Evolutionary conservation across 2,888 invertebrate species (phyloP).

Genomic region (Torymus aiolomorphi): DNA sequence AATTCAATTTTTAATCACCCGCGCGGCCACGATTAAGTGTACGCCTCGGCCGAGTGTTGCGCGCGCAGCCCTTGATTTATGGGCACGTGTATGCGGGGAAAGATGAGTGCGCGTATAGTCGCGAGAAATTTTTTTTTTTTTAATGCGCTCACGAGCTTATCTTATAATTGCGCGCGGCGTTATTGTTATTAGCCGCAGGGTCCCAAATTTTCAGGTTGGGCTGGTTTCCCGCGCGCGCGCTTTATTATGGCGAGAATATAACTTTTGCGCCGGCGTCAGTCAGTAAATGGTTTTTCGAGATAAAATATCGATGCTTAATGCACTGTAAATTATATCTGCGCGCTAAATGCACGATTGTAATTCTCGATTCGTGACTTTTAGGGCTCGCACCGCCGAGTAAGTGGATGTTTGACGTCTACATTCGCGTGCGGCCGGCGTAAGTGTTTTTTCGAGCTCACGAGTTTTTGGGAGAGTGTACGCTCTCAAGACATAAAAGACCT

Average conservation of each 20-base stretch:
- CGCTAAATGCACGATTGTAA: conserved; percentile 38
- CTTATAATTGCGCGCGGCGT: conserved; percentile 40
- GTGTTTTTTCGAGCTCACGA: no score
- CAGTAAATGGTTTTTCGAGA: conserved; percentile 42
- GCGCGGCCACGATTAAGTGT: neutral
- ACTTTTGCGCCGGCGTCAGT: conserved; percentile 35
- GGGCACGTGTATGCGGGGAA: neutral
- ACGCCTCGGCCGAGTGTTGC: neutral
- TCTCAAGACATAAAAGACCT: neutral
- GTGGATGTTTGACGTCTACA: conserved; percentile 33
- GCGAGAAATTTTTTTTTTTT: neutral
- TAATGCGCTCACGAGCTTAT: conserved; percentile 3
- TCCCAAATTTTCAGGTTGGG: conserved; percentile 24
- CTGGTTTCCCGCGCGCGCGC: conserved; percentile 10
- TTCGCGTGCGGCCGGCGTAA: neutral
- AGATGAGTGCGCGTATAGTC: neutral
- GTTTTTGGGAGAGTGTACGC: no score
- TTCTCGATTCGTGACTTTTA: conserved; percentile 45
- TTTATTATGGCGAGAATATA: conserved; percentile 40
- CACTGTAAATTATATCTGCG: conserved; percentile 47
- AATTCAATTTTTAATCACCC: conserved; percentile 47
- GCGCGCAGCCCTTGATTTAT: conserved; percentile 26
- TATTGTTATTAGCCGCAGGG: conserved; percentile 29
- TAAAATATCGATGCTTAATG: conserved; percentile 55
- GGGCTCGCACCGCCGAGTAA: neutral